Evolutionary conservation across 2,113 vertebrate species (phyloP).

Genomic region (Ramphastos sulfuratus): DNA sequence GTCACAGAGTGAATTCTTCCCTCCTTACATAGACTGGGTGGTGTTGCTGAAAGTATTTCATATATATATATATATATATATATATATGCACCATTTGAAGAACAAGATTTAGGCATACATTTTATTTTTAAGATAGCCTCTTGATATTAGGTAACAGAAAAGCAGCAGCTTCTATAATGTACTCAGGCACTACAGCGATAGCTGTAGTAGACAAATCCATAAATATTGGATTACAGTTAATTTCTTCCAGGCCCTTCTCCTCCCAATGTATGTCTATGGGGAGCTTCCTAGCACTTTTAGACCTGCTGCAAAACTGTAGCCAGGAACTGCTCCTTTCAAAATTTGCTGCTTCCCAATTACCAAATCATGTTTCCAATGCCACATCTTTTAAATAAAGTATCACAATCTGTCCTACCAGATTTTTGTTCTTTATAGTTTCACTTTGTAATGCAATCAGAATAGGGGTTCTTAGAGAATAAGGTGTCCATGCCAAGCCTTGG

Average conservation of each 20-base stretch:
- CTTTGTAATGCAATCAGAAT: background rate
- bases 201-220: background rate
- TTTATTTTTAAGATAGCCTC: background rate
- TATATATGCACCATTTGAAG: background rate
- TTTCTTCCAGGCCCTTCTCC: background rate
- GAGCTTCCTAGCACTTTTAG: background rate
- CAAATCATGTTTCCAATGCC: background rate
- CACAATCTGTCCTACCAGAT: background rate
- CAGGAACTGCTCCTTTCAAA: background rate
- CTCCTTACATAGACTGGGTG: background rate
- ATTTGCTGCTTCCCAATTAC: background rate
- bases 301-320: background rate
- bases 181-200: background rate
- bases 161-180: background rate
- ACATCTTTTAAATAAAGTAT: background rate
- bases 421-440: background rate
- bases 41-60: background rate
- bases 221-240: background rate
- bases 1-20: background rate
- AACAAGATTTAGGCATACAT: background rate
- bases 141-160: background rate
- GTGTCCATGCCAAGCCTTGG: background rate
- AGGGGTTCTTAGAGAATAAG: background rate
- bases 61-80: background rate
- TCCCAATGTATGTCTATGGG: background rate